phyloP scores from a whole-genome alignment of 2,113 vertebrate species.

The Albula goreensis region DNA sequence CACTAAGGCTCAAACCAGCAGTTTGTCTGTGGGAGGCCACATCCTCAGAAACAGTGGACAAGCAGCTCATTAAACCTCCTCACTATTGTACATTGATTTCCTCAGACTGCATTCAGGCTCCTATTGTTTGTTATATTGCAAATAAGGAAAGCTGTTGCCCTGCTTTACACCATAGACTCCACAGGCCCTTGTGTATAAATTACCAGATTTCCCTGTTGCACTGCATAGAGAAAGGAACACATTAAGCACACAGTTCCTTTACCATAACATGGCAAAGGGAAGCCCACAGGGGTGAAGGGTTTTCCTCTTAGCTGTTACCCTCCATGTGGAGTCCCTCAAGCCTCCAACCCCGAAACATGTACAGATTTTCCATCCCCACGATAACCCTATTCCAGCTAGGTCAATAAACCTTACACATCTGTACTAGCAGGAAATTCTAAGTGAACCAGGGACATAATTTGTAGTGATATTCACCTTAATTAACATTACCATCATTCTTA shows the following conservation, averaged over 20 bases:
- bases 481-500: neutral
- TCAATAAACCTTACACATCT: neutral
- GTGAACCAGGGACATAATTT: neutral
- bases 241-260: neutral
- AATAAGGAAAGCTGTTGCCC: neutral
- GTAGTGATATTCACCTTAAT: neutral
- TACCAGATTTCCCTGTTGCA: neutral
- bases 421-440: neutral
- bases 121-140: neutral
- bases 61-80: neutral
- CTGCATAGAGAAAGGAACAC: neutral
- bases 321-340: neutral
- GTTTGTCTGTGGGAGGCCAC: neutral
- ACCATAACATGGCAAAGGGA: neutral
- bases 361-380: neutral
- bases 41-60: neutral
- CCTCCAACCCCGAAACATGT: neutral
- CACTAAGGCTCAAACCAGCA: constrained; percentile 21
- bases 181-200: neutral
- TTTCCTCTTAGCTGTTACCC: neutral
- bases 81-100: constrained; percentile 7
- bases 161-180: neutral
- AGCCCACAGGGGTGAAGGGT: neutral
- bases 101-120: neutral
- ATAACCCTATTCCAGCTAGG: neutral